Evolutionary conservation across 2,888 invertebrate species (phyloP).

Genomic region (Ophioninae sp.): DNA sequence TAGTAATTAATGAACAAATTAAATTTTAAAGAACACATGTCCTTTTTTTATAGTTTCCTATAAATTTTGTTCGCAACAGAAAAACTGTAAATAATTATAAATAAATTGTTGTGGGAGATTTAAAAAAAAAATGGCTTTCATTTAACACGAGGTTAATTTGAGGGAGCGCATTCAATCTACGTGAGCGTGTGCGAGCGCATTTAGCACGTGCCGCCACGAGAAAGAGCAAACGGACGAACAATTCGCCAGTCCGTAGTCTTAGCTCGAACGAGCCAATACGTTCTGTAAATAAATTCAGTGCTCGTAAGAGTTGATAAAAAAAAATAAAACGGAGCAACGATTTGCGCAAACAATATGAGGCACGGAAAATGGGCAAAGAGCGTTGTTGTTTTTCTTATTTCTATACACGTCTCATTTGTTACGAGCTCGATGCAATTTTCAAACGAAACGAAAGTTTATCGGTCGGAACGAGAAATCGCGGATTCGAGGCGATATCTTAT

Average conservation of each 20-base stretch:
- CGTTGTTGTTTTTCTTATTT: slow-evolving; percentile 19
- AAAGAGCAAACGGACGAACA: slow-evolving; percentile 21
- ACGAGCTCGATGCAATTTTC: slow-evolving; percentile 7
- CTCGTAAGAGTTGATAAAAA: background rate
- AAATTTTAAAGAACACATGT: background rate
- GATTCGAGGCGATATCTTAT: slow-evolving; percentile 82
- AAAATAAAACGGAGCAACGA: background rate
- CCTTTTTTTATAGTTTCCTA: background rate
- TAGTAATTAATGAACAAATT: background rate
- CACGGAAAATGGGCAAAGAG: slow-evolving; percentile 19
- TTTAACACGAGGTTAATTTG: slow-evolving; percentile 36
- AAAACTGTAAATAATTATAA: background rate
- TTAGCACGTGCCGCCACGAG: slow-evolving; percentile 27
- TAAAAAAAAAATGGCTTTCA: background rate
- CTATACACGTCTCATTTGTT: background rate
- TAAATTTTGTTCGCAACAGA: background rate
- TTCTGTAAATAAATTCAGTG: slow-evolving; percentile 3
- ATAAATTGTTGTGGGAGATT: background rate
- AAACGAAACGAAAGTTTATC: slow-evolving; percentile 16
- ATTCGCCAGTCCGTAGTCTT: slow-evolving; percentile 43
- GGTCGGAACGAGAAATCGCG: slow-evolving; percentile 72
- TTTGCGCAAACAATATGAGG: slow-evolving; percentile 16
- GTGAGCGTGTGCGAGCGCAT: background rate
- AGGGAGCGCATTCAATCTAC: background rate
- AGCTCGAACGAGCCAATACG: slow-evolving; percentile 34